Percentiles rank a stretch among this genome's conserved stretches.
Evolutionary conservation across 2,797 vertebrate genomes (phyloP).

Genomic region (Phrynocephalus guinanensis): DNA sequence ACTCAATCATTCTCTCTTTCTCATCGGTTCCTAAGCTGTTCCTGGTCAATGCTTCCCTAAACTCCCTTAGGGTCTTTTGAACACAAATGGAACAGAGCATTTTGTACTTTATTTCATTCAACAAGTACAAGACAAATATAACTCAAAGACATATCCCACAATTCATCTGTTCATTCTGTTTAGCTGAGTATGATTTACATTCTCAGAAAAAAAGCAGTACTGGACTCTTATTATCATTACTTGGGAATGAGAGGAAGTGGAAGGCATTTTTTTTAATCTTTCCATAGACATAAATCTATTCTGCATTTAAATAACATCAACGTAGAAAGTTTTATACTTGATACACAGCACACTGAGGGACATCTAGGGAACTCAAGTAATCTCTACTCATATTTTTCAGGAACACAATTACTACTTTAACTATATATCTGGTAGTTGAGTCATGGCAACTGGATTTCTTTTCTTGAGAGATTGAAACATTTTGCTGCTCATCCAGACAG

Average conservation of each 20-base stretch:
- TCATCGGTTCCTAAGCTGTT: constrained; percentile 54
- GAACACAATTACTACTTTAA: no score
- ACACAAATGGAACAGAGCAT: constrained; percentile 62
- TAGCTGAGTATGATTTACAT: background rate
- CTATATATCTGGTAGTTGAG: no score
- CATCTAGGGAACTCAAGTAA: no score
- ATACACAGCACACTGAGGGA: background rate
- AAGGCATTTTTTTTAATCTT: background rate
- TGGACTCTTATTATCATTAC: background rate
- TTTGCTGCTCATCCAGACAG: no score
- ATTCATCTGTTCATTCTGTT: constrained; percentile 30
- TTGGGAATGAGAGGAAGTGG: background rate
- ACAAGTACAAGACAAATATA: constrained; percentile 51
- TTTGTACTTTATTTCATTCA: constrained; percentile 44
- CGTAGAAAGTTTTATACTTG: background rate
- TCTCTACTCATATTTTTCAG: background rate
- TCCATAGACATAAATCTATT: background rate
- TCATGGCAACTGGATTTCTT: no score
- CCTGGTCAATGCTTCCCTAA: constrained; percentile 43
- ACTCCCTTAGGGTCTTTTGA: constrained; percentile 46
- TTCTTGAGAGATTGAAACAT: no score
- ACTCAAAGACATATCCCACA: constrained; percentile 43
- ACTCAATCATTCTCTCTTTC: constrained; percentile 40
- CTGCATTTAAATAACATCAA: background rate
- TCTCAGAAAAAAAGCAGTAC: background rate